These are phyloP conservation scores for Nipponacmea schrenckii DNA, from an alignment of 2,888 invertebrate species.

Conservation along the genomic window DNA sequence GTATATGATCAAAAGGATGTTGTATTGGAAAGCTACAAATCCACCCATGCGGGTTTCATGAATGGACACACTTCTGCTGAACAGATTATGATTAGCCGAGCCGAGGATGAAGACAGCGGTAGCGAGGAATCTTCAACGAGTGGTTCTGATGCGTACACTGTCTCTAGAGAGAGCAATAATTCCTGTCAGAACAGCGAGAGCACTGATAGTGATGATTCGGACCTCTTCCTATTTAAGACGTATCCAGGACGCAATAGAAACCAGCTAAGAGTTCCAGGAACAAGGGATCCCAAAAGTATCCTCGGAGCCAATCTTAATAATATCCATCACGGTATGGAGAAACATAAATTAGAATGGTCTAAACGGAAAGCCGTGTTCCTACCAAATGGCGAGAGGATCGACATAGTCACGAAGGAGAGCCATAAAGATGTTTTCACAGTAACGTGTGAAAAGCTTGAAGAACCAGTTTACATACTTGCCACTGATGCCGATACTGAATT, in stretches of 20 bases:
- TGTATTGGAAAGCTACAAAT: not conserved
- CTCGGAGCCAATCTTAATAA: slow-evolving; percentile 11
- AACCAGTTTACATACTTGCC: slow-evolving; percentile 43
- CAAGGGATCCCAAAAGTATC: not conserved
- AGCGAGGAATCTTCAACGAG: slow-evolving; percentile 25
- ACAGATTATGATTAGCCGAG: slow-evolving; percentile 2
- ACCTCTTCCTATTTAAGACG: slow-evolving; percentile 18
- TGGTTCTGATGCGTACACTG: slow-evolving; percentile 25
- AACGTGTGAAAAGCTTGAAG: slow-evolving; percentile 17
- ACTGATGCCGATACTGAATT: slow-evolving; percentile 50
- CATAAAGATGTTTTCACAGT: not conserved
- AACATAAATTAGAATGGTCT: not conserved
- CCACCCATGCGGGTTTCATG: not conserved
- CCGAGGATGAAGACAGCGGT: slow-evolving; percentile 22
- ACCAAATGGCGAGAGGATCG: not conserved
- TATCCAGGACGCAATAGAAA: slow-evolving; percentile 3
- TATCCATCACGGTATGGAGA: not conserved
- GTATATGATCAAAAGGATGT: not conserved
- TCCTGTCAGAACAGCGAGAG: slow-evolving; percentile 19
- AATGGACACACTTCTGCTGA: not conserved
- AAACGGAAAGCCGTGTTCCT: not conserved
- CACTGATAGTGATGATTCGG: slow-evolving; percentile 28
- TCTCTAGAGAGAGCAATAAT: slow-evolving; percentile 27
- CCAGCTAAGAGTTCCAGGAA: not conserved
- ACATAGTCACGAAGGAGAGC: not conserved